Percentiles rank a stretch among this genome's conserved stretches.
Evolutionary conservation across 2,797 vertebrate species (phyloP).

Genomic region (Platalea minor): DNA sequence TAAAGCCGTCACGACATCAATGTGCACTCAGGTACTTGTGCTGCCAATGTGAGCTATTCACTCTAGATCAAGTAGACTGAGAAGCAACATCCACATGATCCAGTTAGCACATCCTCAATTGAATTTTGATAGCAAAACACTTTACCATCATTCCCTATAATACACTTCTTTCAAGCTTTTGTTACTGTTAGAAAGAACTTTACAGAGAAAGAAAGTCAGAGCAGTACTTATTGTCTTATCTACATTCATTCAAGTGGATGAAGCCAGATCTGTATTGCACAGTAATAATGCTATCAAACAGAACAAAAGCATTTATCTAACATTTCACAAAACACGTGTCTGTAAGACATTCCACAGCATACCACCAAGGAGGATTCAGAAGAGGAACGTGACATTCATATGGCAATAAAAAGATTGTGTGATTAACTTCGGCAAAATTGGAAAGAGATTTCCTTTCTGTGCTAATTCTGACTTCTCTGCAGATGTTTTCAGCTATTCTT

Average conservation of each 20-base stretch:
- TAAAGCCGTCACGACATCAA: neutral
- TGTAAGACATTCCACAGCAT: neutral
- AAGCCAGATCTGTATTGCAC: neutral
- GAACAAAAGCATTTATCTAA: neutral
- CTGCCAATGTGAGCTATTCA: neutral
- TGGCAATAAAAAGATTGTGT: neutral
- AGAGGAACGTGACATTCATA: neutral
- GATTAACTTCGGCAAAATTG: neutral
- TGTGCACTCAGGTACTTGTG: neutral
- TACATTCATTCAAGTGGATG: neutral
- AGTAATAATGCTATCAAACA: neutral
- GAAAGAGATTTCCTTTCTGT: neutral
- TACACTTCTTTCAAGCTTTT: neutral
- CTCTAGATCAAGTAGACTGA: neutral
- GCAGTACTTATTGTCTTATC: neutral
- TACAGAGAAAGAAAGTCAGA: neutral
- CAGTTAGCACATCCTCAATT: neutral
- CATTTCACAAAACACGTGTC: neutral
- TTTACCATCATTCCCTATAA: neutral
- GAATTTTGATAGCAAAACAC: neutral
- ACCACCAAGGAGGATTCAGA: neutral
- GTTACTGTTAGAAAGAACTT: neutral
- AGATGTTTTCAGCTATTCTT: neutral
- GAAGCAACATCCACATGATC: neutral
- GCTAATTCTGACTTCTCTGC: neutral